Evolutionary conservation across 2,113 vertebrate genomes (phyloP), one percentile per base, ranked within the genome.

Genomic region (Plotosus lineatus): DNA sequence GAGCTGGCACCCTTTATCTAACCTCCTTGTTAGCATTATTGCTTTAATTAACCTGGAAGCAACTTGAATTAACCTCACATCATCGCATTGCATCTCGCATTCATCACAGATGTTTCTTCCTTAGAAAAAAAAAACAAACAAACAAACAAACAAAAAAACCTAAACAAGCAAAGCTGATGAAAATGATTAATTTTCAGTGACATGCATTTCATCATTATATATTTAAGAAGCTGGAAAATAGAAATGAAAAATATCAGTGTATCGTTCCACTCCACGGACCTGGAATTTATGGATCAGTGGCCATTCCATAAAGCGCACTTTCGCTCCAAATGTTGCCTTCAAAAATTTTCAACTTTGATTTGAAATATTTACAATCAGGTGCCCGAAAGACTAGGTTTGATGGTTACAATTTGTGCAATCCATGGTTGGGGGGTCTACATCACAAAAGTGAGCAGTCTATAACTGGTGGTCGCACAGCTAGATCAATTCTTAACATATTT

Each of bases 1-100:
- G 74, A 74, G 53, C 14, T 68, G 6, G 69, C 73, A 46, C 66
- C 75, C 69, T 82, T 79, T 79, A 68, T 85, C 78, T 82, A 82
- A 82, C 84, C 71, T 75, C 74, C 71, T 36, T 72, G 40, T 69
- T 75, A 71, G 31, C 15, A 14, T 17, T 60, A 28, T 51, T 78
- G 69, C 78, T 63, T 77, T 82, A 85, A 85, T 85, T 85, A 82
- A 76, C 84, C 84, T 48, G 44, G 40, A 28, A 66, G 71, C 75
- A 60, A 53, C 51, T 73, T 26, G 26, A 85, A 77, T 75, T 82
- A 85, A 85, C 78, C 71, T 82, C 28, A 56, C 1, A 6, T 82
- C 69, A 75, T 44, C 71, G 51, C 75, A n/a, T 44, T 76, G 51
- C 75, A n/a, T 42, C 55, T 58, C 21, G 11, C 46, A 21, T 76